Conservation (phyloP, 1,140 invertebrate genomes). For the Eupristina koningsbergeri region DNA sequence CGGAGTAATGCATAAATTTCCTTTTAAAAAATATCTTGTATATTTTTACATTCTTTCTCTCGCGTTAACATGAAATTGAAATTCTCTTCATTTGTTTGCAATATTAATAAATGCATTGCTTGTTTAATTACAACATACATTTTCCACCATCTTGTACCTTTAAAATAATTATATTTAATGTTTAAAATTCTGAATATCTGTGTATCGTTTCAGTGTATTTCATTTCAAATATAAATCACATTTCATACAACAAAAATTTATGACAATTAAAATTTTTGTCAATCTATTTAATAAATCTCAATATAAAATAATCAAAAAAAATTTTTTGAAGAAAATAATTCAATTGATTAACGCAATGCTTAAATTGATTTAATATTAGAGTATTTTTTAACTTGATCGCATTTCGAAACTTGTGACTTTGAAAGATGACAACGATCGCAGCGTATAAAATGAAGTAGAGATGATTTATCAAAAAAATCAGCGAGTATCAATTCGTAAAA, state of each 20-base stretch:
- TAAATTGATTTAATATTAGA: background rate
- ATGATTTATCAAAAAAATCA: background rate
- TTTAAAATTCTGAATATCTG: background rate
- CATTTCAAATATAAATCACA: background rate
- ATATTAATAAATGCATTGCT: background rate
- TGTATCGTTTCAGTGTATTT: background rate
- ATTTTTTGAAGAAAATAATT: too few relatives aligned
- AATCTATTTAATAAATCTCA: too few relatives aligned
- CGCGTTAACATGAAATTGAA: background rate
- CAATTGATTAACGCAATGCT: too few relatives aligned
- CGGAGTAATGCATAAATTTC: background rate
- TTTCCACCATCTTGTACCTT: background rate
- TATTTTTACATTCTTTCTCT: background rate
- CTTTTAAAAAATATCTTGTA: background rate
- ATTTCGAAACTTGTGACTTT: background rate
- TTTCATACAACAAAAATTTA: background rate
- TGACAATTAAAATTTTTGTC: too few relatives aligned
- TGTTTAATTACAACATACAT: background rate
- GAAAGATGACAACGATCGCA: background rate
- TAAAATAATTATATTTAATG: background rate
- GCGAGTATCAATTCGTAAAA: background rate
- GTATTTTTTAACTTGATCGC: background rate
- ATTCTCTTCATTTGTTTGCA: background rate
- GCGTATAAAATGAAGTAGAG: background rate
- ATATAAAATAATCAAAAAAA: too few relatives aligned